Base-by-base conservation (phyloP, 1,140 invertebrate species). In the Calephelis virginiensis region DNA sequence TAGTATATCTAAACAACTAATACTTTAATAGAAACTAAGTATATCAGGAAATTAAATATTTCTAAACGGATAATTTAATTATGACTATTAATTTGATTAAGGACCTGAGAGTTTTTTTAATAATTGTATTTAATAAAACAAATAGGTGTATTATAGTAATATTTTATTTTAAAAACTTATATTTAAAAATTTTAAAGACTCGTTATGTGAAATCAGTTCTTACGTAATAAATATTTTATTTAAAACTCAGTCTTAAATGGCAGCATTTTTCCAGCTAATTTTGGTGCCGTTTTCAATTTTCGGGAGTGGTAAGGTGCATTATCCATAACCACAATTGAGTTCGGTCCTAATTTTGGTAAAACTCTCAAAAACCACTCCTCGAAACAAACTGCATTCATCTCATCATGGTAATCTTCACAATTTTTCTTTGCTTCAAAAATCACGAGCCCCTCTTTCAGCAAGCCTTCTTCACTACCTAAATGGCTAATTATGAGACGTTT, bases 401-500 rank as follows among this genome's bases (percentile, higher is more conserved):
- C 68, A 28, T 70, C 11, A 63, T 76, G 69, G 49, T 71, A 76
- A 56, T 72, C 68, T 46, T 64, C 56, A 53, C 17, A 28, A 61
- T 63, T 67, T 67, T 77, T 78, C 49, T 78, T 80, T 14, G 71
- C 47, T 70, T 74, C 76, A 70, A 80, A 82, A 28, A 28, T 28
- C 61, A 80, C 48, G 48, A 76, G 43, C 5, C 71, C 70, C 13
- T 64, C 73, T 37, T 77, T 70, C 12, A 82, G 40, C 56, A 83
- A 80, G 45, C 75, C 0, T 28, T 28, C 28, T 4, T 28, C 28
- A 28, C 28, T 28, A 1, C 28, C 28, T 28, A 3, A 28, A 28
- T 28, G 28, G 28, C 28, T 17, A 17, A 17, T 17, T 17, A 1
- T 17, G 17, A 17, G 17, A 17, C 17, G 17, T 17, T 17, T 17